Conservation (phyloP, 1,140 invertebrate genomes). For the Steinernema feltiae region DNA sequence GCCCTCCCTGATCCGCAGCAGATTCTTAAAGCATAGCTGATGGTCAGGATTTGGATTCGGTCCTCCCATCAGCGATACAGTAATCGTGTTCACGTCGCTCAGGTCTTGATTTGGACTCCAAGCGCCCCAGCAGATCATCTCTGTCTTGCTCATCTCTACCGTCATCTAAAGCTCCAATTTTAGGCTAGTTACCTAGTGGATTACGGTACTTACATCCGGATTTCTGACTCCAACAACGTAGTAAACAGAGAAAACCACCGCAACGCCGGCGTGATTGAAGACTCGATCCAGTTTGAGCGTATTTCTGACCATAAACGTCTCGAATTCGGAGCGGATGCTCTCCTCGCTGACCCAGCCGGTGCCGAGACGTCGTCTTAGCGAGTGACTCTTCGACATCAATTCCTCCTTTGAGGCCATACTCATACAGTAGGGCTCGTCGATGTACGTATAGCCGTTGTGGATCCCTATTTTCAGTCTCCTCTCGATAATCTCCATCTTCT, state of each 20-base stretch:
- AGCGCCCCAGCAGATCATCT: constrained; percentile 1
- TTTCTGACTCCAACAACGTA: neutral
- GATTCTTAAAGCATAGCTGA: constrained; percentile 1
- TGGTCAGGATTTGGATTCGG: constrained; percentile 3
- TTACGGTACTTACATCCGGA: neutral
- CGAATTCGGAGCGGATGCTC: neutral
- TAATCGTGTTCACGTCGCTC: neutral
- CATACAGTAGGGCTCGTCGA: constrained; percentile 1
- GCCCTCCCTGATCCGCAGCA: neutral
- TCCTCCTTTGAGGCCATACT: neutral
- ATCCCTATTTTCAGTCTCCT: neutral
- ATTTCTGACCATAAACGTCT: neutral
- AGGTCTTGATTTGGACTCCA: neutral
- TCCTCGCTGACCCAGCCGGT: constrained; percentile 9
- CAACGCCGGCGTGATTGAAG: neutral
- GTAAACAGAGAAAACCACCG: neutral
- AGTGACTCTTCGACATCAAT: neutral
- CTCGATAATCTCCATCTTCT: constrained; percentile 12
- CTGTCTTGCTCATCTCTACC: constrained; percentile 4
- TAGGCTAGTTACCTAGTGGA: neutral
- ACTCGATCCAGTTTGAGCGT: neutral
- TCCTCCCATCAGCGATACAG: neutral
- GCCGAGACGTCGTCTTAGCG: neutral
- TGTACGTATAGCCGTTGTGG: neutral
- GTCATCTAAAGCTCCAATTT: neutral